Base-by-base conservation (phyloP, 2,113 vertebrate genomes). In the Aphelocoma coerulescens region DNA sequence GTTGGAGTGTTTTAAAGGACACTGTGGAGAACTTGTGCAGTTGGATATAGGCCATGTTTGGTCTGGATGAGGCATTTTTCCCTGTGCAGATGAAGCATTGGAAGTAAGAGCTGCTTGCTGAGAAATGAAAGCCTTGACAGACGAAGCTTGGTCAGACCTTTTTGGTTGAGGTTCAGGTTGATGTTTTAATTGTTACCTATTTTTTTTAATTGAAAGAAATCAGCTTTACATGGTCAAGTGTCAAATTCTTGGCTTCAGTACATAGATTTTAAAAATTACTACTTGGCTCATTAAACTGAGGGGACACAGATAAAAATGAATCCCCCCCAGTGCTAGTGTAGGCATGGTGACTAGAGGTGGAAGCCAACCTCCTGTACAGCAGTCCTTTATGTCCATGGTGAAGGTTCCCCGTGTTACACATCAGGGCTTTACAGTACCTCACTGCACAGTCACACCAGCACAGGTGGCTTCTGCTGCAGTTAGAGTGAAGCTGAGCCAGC, bases 381-480 rank as follows among this genome's bases (percentile, higher is more conserved):
- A 1, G 19, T 51, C 49, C 55, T 78, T 63, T 4, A 23, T 17
- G 28, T 58, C 74, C 43, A 6, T 26, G 44, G 19, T 16, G 9
- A 59, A 82, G 51, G 35, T 44, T 57, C 46, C 52, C 20, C 33
- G 46, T 52, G 57, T 62, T 18, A 20, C 55, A 23, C 16, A 10
- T 16, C 65, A 20, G 67, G 3, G 21, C 51, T 54, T 39, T 24
- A 10, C 7, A 5, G 14, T 1, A 3, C 32, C 66, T 58, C 12
- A 2, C 19, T 55, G 57, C 57, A 2, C 33, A 35, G 1, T 13
- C 11, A 0, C 4, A 32, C 19, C 26, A 28, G 58, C n/a, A 37
- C 33, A 2, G 51, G 19, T 0, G 1, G 13, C n/a, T 48, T 20
- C 14, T 43, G 74, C 52, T 52, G 27, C 8, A 0, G 6, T 7